Base-by-base conservation (phyloP, 2,888 invertebrate genomes). In the Diloba caeruleocephala region DNA sequence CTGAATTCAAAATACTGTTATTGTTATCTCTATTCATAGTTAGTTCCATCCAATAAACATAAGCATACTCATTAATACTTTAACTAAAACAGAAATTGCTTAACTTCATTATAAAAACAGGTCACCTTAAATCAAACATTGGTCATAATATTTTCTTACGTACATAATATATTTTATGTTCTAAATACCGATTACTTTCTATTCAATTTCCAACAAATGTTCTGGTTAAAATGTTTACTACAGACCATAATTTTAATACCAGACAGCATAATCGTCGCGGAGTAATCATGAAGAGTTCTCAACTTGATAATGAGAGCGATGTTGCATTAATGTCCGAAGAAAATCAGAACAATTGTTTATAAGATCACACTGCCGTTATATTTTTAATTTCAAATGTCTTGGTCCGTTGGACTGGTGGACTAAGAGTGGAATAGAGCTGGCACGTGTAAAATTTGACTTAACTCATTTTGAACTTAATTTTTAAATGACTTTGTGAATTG, bases 311-410 rank as follows among this genome's bases (percentile, higher is more conserved):
- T 85, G 83, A 84, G 81, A 80, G 74, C 85, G 60, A 76, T 80
- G 72, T 84, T 82, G 83, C 76, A 83, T 85, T 84, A 84, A 87
- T 88, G 82, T 82, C 78, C 67, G 72, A 82, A 74, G 81, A 82
- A 52, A 70, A 70, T 70, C 41, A 38, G 72, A 63, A 59, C 86
- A 85, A 87, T 87, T 85, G 86, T 85, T 84, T 82, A 79, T 78
- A 84, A 84, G 78, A 85, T 82, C 82, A 78, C 78, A 74, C 73
- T 65, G 76, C 87, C 85, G 88, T 87, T 87, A 87, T 79, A 83
- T 86, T 88, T 88, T 87, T 87, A 88, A 88, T 89, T 88, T 85
- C 81, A 84, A 84, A 82, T 85, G 82, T 82, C 78, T 79, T 85
- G 85, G 77, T 86, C 78, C 68, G 84, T 61, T 82, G 82, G 65